Conservation (phyloP, 2,797 vertebrate species). For the Heliangelus exortis region DNA sequence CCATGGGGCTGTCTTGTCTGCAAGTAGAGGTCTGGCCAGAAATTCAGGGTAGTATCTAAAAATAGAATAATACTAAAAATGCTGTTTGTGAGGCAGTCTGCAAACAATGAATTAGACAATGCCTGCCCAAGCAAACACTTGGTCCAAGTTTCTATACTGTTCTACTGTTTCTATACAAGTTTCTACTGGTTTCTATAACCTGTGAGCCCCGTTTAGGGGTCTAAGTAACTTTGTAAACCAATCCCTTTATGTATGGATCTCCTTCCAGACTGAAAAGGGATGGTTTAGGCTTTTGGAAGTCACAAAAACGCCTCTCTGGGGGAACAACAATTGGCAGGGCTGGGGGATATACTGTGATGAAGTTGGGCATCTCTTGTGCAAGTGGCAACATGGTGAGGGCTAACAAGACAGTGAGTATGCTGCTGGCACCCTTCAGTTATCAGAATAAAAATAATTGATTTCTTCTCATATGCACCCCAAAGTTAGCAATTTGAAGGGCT, state of each 20-base stretch:
- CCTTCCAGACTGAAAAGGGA: neutral
- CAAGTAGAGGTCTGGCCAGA: neutral
- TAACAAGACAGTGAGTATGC: neutral
- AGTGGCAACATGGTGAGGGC: neutral
- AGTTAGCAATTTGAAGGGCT: neutral
- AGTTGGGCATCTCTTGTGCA: neutral
- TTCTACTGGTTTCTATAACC: neutral
- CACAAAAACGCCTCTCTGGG: neutral
- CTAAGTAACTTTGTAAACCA: neutral
- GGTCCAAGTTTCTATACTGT: too few species aligned
- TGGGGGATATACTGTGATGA: neutral
- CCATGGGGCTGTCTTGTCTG: neutral
- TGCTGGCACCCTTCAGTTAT: neutral
- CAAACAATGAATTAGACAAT: neutral
- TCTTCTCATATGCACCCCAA: neutral
- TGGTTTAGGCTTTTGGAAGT: neutral
- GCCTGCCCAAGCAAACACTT: neutral
- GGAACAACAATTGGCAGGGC: neutral
- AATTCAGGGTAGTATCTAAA: neutral
- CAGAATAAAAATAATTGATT: neutral
- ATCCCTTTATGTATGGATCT: neutral
- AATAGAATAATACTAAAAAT: neutral
- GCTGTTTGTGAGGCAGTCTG: neutral
- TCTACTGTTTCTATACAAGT: too few species aligned
- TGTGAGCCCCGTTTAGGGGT: neutral